Evolutionary conservation across 2,113 vertebrate species (phyloP).

Genomic region (Hemicordylus capensis): DNA sequence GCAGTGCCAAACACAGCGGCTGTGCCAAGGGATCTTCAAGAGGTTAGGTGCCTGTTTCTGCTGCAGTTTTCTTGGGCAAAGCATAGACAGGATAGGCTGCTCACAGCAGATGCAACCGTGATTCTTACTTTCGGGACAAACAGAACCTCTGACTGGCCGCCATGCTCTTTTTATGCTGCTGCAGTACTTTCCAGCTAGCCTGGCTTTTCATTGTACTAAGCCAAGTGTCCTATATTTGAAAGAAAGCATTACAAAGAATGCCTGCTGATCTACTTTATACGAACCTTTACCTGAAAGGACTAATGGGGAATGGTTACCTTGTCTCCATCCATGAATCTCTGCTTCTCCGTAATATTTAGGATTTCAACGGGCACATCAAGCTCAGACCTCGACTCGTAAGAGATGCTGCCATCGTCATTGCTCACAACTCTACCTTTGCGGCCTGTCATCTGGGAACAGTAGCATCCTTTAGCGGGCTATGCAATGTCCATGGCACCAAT

Average conservation of each 20-base stretch:
- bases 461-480: background rate
- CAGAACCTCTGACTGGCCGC: background rate
- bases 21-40: background rate
- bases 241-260: background rate
- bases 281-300: background rate
- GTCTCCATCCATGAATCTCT: constrained; percentile 98
- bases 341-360: constrained; percentile 97
- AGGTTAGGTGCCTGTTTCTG: background rate
- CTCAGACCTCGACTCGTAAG: constrained; percentile 94
- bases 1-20: background rate
- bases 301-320: constrained; percentile 80
- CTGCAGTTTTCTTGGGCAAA: background rate
- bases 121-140: background rate
- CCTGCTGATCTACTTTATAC: background rate
- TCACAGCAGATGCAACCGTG: background rate
- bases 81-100: background rate
- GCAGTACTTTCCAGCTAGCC: too few species aligned
- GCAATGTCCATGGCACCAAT: background rate
- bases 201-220: background rate
- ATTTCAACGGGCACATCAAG: constrained; percentile 97
- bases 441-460: constrained; percentile 89
- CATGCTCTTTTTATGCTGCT: background rate
- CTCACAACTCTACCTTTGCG: constrained; percentile 96
- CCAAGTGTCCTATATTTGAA: background rate
- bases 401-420: constrained; percentile 97